Base-by-base conservation (phyloP, 1,140 invertebrate species). In the Monochamus saltuarius region DNA sequence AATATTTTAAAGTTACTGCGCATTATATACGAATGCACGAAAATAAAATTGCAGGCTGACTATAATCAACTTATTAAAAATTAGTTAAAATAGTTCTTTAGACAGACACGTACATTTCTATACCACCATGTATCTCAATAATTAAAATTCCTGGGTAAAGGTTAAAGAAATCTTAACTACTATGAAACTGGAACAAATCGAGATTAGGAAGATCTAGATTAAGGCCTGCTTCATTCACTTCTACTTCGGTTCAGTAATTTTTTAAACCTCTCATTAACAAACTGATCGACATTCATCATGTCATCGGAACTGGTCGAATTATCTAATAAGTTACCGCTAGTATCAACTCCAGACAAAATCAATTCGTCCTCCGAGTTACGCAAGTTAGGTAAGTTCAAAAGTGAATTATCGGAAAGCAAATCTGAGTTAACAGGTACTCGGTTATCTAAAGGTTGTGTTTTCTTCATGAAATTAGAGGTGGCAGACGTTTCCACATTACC, bases 241-340 rank as follows among this genome's bases (percentile, higher is more conserved):
- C 73, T 7, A 68, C 43, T 40, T 73, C 73, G 71, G 62, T 47
- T 73, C 73, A 3, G 71, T 73, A 38, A 75, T 67, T 68, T 72
- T 40, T 72, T 73, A 63, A 75, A 74, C 19, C 72, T 60, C 55
- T 75, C 73, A 61, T 73, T 74, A 8, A 74, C 72, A 62, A 75
- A 75, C 49, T 75, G 73, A 62, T 74, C 73, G 1, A 75, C 73
- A 66, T 75, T 74, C 71, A 75, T 75, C 34, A 73, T 63, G 46
- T 74, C 72, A 64, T 75, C 72, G 1, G 71, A 73, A 67, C 65
- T 73, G 11, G 66, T 73, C 40, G 64, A 73, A 36, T 67, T 73
- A 54, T 75, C 72, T 34, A 72, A 47, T 8, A 71, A 64, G 65
- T 58, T 70, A 17, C 49, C 62, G 8, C 54, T 59, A 16, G 61